phyloP scores from a whole-genome alignment of 1,140 invertebrate genomes.

The Anoplolepis gracilipes region DNA sequence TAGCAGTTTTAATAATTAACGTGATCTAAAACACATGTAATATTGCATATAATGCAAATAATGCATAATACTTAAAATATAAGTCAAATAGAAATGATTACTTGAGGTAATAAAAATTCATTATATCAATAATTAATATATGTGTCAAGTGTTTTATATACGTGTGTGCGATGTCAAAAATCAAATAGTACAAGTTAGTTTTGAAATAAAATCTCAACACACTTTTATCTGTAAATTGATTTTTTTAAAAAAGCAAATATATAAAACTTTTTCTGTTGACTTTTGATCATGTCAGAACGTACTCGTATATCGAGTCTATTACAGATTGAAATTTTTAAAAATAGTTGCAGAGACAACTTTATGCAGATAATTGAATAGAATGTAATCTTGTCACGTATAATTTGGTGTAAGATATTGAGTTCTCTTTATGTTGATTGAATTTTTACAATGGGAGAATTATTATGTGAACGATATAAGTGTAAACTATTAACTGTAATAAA shows the following conservation, averaged over 20 bases:
- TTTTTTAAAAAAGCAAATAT: neutral
- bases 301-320: neutral
- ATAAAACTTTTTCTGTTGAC: neutral
- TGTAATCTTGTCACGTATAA: neutral
- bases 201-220: neutral
- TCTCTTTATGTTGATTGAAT: conserved; percentile 14
- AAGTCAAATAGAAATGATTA: neutral
- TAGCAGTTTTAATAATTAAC: neutral
- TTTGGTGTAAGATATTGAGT: neutral
- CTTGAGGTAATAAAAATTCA: neutral
- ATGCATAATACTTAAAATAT: neutral
- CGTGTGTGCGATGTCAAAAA: too few relatives aligned
- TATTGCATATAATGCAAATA: too few relatives aligned
- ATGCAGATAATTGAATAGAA: neutral
- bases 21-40: neutral
- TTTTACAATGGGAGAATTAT: conserved; percentile 64
- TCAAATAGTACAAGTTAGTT: neutral
- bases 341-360: neutral
- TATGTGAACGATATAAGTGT: conserved; percentile 35
- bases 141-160: neutral
- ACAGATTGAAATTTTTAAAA: neutral
- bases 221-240: neutral
- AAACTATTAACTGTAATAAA: neutral
- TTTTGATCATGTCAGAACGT: neutral
- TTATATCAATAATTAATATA: neutral